These are phyloP conservation scores for Diachrysia chrysitis DNA, from an alignment of 2,888 invertebrate species.

Conservation along the genomic window DNA sequence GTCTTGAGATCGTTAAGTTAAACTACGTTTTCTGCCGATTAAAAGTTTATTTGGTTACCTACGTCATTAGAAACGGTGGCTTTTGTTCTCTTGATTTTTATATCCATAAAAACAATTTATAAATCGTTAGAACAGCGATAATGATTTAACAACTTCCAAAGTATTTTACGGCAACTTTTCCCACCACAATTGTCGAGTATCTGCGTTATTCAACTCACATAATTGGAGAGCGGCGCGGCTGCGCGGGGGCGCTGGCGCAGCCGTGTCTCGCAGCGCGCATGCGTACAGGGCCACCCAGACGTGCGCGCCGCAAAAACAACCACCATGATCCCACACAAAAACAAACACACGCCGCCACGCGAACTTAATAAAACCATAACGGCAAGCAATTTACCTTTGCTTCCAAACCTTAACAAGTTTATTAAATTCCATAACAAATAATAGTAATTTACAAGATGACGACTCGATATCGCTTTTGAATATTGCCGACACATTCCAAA, in stretches of 20 bases:
- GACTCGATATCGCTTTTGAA: slow-evolving; percentile 83
- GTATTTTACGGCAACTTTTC: slow-evolving; percentile 81
- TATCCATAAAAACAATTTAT: neutral
- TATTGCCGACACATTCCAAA: slow-evolving; percentile 83
- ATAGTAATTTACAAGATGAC: slow-evolving; percentile 87
- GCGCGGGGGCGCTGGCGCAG: slow-evolving; percentile 76
- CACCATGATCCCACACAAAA: slow-evolving; percentile 83
- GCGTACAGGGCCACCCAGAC: slow-evolving; percentile 80
- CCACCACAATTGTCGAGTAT: slow-evolving; percentile 69
- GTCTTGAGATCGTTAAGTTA: neutral
- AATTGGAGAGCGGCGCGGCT: slow-evolving; percentile 70
- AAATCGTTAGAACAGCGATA: slow-evolving; percentile 45
- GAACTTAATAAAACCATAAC: slow-evolving; percentile 87
- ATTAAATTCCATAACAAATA: slow-evolving; percentile 88
- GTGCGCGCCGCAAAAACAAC: slow-evolving; percentile 78
- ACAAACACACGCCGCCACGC: slow-evolving; percentile 86
- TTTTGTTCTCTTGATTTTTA: slow-evolving; percentile 3
- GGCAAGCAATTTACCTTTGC: slow-evolving; percentile 84
- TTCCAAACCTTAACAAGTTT: slow-evolving; percentile 88
- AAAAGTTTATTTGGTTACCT: neutral
- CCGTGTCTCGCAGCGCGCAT: slow-evolving; percentile 81
- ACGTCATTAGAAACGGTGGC: slow-evolving; percentile 4
- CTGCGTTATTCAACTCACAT: slow-evolving; percentile 74
- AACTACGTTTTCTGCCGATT: neutral
- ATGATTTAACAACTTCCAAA: slow-evolving; percentile 75